Conservation (phyloP, 1,140 invertebrate species). For the Monochamus saltuarius region DNA sequence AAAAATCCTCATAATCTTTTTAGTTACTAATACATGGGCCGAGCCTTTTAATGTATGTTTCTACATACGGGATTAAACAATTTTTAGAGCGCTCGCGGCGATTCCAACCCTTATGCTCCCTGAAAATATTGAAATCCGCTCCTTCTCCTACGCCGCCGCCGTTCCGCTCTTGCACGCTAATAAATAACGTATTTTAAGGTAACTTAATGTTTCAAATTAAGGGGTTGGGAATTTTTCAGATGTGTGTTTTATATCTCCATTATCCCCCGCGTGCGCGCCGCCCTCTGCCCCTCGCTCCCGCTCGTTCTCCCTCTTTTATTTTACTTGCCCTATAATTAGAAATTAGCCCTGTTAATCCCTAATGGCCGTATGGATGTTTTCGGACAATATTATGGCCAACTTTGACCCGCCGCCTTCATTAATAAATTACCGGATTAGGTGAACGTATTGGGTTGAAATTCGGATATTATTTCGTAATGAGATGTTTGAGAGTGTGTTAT, state of each 20-base stretch:
- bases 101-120: conserved; percentile 30
- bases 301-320: conserved; percentile 20
- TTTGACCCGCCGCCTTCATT: conserved; percentile 16
- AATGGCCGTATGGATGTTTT: conserved; percentile 23
- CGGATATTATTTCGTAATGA: conserved; percentile 18
- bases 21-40: conserved; percentile 37
- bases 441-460: conserved; percentile 13
- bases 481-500: conserved; percentile 19
- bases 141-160: conserved; percentile 34
- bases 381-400: conserved; percentile 18
- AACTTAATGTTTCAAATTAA: conserved; percentile 40
- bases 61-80: conserved; percentile 38
- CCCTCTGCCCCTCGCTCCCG: background rate
- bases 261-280: conserved; percentile 7
- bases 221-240: conserved; percentile 39
- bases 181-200: conserved; percentile 42
- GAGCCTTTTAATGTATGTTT: conserved; percentile 35
- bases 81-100: conserved; percentile 33
- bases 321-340: conserved; percentile 26
- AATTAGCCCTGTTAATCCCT: conserved; percentile 27
- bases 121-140: conserved; percentile 30
- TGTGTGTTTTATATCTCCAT: conserved; percentile 29
- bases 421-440: conserved; percentile 22
- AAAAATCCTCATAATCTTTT: conserved; percentile 38
- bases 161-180: conserved; percentile 32